Conservation (phyloP, 2,797 vertebrate species). For the Heteromormyrus szaboi region DNA sequence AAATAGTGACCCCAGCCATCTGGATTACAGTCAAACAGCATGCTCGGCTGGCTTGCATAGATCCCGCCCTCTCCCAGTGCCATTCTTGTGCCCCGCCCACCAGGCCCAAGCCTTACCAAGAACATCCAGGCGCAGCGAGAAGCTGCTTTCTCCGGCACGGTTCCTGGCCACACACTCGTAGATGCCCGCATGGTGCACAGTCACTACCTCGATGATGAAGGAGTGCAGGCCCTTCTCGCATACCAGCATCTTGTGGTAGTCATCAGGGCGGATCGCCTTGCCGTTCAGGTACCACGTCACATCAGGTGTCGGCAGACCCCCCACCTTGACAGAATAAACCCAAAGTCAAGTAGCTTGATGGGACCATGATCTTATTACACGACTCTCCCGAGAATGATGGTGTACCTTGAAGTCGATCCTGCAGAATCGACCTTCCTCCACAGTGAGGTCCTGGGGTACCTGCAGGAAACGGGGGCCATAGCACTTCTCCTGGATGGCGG, state of each 20-base stretch:
- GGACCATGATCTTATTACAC: not conserved
- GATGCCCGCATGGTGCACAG: slow-evolving; percentile 77
- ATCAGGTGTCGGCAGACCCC: slow-evolving; percentile 81
- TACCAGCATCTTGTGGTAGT: slow-evolving; percentile 94
- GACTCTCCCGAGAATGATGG: not conserved
- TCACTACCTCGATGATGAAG: slow-evolving; percentile 89
- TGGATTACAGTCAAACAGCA: not conserved
- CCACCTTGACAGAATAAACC: slow-evolving; percentile 63
- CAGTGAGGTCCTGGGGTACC: slow-evolving; percentile 77
- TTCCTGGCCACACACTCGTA: slow-evolving; percentile 86
- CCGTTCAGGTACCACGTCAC: slow-evolving; percentile 88
- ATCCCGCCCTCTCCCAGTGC: not conserved
- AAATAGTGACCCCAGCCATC: not conserved
- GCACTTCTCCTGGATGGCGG: slow-evolving; percentile 87
- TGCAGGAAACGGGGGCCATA: slow-evolving; percentile 88
- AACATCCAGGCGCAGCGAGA: slow-evolving; percentile 77
- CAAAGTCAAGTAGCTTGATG: not conserved
- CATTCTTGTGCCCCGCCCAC: not conserved
- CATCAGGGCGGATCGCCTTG: slow-evolving; percentile 82
- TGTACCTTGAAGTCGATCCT: slow-evolving; percentile 90
- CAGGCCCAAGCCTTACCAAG: slow-evolving; percentile 64
- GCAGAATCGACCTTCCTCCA: slow-evolving; percentile 88
- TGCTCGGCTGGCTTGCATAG: not conserved
- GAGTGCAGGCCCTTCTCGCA: slow-evolving; percentile 91
- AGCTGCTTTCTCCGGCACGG: slow-evolving; percentile 79